These are phyloP conservation scores for Okapia johnstoni DNA, from an alignment of 2,113 vertebrate species.

Conservation along the genomic window DNA sequence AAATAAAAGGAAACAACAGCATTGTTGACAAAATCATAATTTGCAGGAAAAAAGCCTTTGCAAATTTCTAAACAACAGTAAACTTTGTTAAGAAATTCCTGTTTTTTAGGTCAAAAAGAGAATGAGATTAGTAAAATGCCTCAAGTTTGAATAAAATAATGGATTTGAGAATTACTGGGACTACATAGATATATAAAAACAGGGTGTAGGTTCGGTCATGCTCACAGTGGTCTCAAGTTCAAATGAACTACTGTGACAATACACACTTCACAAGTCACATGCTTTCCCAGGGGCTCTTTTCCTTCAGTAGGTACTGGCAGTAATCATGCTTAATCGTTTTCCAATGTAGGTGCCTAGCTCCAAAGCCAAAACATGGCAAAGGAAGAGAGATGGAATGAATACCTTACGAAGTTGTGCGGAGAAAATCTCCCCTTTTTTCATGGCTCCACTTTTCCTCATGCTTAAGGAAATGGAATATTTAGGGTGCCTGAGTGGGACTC, in stretches of 20 bases:
- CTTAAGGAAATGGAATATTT: slow-evolving; percentile 92
- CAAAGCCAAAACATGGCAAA: slow-evolving; percentile 95
- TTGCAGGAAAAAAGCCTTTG: not conserved
- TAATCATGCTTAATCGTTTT: not conserved
- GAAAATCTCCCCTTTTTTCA: slow-evolving; percentile 98
- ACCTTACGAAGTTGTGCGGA: slow-evolving; percentile 97
- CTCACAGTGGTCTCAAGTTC: not conserved
- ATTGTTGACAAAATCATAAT: not conserved
- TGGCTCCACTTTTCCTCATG: slow-evolving; percentile 96
- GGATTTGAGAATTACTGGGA: not conserved
- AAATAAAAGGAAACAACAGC: not conserved
- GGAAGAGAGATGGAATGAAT: slow-evolving; percentile 95
- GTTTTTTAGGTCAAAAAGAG: not conserved
- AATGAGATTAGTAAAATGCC: not conserved
- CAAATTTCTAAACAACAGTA: not conserved
- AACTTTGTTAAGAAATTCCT: not conserved
- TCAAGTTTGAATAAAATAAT: not conserved
- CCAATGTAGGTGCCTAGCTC: slow-evolving; percentile 69
- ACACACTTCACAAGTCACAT: not conserved
- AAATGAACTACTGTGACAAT: not conserved
- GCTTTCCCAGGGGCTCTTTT: not conserved
- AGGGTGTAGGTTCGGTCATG: not conserved
- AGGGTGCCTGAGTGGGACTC: slow-evolving; percentile 96
- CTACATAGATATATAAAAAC: not conserved
- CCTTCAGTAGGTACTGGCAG: not conserved